These are phyloP conservation scores for Phyllostomus hastatus DNA, from an alignment of 2,113 vertebrate genomes.

Conservation along the genomic window DNA sequence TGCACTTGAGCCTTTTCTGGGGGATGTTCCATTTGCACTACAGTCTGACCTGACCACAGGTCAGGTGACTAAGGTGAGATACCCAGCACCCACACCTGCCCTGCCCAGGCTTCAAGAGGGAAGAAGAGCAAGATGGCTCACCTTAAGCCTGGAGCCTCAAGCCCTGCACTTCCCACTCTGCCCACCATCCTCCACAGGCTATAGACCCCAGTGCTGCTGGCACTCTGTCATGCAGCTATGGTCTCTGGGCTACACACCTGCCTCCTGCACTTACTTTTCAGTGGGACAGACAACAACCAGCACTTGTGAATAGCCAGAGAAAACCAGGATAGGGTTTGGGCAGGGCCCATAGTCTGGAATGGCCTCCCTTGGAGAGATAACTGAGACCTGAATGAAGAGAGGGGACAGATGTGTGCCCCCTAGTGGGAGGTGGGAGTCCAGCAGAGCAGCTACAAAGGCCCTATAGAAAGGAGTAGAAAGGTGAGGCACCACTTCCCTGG, in stretches of 20 bases:
- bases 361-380: not conserved
- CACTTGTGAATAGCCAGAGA: not conserved
- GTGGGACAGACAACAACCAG: not conserved
- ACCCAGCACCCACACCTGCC: not conserved
- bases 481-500: not conserved
- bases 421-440: too few species aligned
- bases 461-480: not conserved
- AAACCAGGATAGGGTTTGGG: not conserved
- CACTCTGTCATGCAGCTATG: not conserved
- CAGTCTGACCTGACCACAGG: not conserved
- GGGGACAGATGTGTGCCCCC: not conserved
- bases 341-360: not conserved
- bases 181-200: not conserved
- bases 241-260: fast-evolving
- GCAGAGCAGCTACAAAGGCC: not conserved
- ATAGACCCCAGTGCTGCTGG: fast-evolving
- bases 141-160: not conserved
- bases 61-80: fast-evolving
- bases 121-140: not conserved
- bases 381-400: not conserved
- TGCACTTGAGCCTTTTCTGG: not conserved
- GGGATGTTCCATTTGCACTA: not conserved
- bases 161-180: not conserved
- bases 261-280: not conserved
- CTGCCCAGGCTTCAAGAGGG: not conserved